phyloP scores from a whole-genome alignment of 2,888 invertebrate genomes.

The Acrobasis suavella region DNA sequence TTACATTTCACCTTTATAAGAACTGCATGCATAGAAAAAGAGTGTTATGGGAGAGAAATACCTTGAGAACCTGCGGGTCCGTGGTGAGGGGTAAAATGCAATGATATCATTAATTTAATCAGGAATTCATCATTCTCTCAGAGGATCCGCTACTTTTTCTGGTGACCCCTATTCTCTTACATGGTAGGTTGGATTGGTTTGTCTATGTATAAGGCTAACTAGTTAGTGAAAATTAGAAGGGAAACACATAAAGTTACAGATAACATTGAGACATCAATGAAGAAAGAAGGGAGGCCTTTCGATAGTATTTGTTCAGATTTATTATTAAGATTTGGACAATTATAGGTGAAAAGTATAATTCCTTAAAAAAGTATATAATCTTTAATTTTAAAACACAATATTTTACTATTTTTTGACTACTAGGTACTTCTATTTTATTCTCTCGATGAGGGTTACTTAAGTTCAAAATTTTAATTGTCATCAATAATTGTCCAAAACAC shows the following conservation, averaged over 20 bases:
- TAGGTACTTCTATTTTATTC: no score
- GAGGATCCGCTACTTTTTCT: constrained; percentile 58
- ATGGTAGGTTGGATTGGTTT: constrained; percentile 48
- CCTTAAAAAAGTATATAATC: no score
- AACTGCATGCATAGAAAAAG: constrained; percentile 73
- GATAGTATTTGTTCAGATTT: constrained; percentile 42
- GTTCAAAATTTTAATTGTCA: constrained; percentile 30
- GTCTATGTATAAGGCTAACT: constrained; percentile 60
- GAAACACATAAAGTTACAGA: constrained; percentile 61
- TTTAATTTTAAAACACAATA: no score
- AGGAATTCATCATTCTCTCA: constrained; percentile 63
- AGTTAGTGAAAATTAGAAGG: constrained; percentile 63
- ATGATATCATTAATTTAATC: constrained; percentile 76
- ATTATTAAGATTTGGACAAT: constrained; percentile 51
- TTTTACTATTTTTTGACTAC: not conserved
- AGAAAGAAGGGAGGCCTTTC: constrained; percentile 58
- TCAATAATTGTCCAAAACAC: constrained; percentile 61
- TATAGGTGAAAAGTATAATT: constrained; percentile 35
- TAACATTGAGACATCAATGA: constrained; percentile 74
- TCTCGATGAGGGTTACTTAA: no score
- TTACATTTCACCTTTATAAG: constrained; percentile 49
- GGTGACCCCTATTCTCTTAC: constrained; percentile 70
- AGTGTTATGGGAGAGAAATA: constrained; percentile 80
- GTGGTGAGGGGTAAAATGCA: constrained; percentile 79
- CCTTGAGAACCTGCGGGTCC: constrained; percentile 84